Evolutionary conservation across 1,140 invertebrate genomes (phyloP).

Genomic region (Aphaenogaster ashmeadi): DNA sequence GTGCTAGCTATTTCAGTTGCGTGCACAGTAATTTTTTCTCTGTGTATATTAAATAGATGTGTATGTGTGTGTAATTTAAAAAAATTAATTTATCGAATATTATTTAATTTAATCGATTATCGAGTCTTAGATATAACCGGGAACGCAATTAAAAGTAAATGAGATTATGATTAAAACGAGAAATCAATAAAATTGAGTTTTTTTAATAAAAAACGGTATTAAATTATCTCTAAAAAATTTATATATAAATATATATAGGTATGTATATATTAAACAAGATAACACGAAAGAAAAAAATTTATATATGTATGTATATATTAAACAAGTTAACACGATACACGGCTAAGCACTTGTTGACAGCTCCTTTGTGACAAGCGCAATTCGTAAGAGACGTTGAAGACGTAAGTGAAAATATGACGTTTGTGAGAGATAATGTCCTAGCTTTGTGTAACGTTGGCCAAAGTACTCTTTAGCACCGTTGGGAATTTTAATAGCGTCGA

Average conservation of each 20-base stretch:
- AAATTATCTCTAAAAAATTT: neutral
- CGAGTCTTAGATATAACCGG: neutral
- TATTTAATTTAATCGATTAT: neutral
- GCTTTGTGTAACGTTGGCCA: conserved; percentile 25
- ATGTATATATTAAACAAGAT: too few species aligned
- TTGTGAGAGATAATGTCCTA: conserved; percentile 23
- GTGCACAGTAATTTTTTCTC: conserved; percentile 25
- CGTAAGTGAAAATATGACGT: conserved; percentile 56
- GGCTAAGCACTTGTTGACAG: conserved; percentile 28
- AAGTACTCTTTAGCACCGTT: conserved; percentile 14
- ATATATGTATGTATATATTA: too few species aligned
- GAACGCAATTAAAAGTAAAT: conserved; percentile 2
- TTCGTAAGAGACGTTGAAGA: conserved; percentile 34
- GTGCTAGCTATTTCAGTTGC: conserved; percentile 16
- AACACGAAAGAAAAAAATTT: too few species aligned
- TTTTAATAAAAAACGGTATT: neutral
- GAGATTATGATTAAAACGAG: neutral
- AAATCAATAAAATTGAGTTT: neutral
- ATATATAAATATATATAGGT: too few species aligned
- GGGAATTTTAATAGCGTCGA: conserved; percentile 48
- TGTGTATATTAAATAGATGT: neutral
- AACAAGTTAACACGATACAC: conserved; percentile 1
- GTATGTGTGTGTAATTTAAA: neutral
- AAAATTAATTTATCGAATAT: neutral
- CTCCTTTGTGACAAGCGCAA: conserved; percentile 20